Evolutionary conservation across 2,797 vertebrate species (phyloP), one percentile per base, ranked within the genome.

Genomic region (Microctenopoma steveboyesi): DNA sequence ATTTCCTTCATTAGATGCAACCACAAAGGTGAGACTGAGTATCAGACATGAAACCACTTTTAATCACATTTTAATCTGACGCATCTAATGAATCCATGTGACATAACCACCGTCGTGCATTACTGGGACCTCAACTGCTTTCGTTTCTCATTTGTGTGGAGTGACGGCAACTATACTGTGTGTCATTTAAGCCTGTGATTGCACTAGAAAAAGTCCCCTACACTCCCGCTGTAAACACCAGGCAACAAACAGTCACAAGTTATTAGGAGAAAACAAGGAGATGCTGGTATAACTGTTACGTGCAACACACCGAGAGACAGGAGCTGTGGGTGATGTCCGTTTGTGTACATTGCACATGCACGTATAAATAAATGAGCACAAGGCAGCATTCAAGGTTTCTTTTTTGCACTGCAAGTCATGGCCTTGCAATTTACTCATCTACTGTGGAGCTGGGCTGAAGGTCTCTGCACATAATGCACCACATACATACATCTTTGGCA

Each of bases 341-440:
- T 28, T 40, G 22, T n/a, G 30, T 40, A 13, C 22, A 45, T 49
- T 45, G n/a, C 10, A 39, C 53, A 18, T 60, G 39, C 18, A 10
- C 7, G 27, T 5, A n/a, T 0, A 42, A 43, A 69, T 25, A 33
- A 39, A 22, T 35, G 3, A 42, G 45, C 42, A 49, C 1, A 6
- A 28, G 7, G 37, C 47, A 35, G 27, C 5, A 25, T 27, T 18
- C 0, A 9, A 15, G 7, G 4, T 16, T 0, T 33, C 15, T 30
- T 37, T 39, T 56, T 61, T 57, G 56, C 43, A 10, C n/a, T 45
- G 52, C 43, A 49, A 6, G 12, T 33, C 25, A n/a, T 55, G 50
- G 22, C 10, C 16, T 50, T 65, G 52, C 50, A 67, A 63, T 79
- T 64, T 76, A 78, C 72, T 69, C 72, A 43, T 84, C 37, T 48